Evolutionary conservation across 2,888 invertebrate genomes (phyloP).

Genomic region (Heliconius sara): DNA sequence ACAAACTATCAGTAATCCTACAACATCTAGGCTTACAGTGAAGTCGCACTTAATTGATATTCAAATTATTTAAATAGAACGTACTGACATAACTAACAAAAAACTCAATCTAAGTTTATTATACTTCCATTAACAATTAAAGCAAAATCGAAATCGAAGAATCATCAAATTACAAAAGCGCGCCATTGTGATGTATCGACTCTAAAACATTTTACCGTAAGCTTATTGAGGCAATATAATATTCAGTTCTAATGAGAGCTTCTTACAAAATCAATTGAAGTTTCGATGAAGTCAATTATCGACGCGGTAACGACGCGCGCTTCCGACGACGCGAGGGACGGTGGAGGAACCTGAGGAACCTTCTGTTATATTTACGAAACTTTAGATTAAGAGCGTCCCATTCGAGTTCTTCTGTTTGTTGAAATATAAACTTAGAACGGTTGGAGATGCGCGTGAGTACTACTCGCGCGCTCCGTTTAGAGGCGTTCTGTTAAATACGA

Average conservation of each 20-base stretch:
- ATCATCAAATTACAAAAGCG: not conserved
- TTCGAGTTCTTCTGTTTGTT: conserved; percentile 3
- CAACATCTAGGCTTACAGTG: not conserved
- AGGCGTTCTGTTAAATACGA: not conserved
- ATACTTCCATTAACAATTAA: not conserved
- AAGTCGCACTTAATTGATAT: not conserved
- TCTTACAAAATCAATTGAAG: conserved; percentile 24
- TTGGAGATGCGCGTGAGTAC: conserved; percentile 2
- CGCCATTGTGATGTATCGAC: not conserved
- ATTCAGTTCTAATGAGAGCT: conserved; percentile 24
- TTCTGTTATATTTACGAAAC: conserved; percentile 23
- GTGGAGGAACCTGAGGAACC: not conserved
- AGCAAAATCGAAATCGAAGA: not conserved
- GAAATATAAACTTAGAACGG: conserved; percentile 18
- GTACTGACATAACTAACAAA: not conserved
- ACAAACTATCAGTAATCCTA: not conserved
- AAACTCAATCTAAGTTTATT: not conserved
- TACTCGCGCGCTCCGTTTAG: not conserved
- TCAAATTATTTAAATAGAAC: not conserved
- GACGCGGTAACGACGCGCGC: not conserved
- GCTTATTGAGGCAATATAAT: conserved; percentile 4
- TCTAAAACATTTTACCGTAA: not conserved
- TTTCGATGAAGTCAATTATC: conserved; percentile 13
- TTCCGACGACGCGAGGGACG: not conserved
- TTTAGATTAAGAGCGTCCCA: conserved; percentile 24